Evolutionary conservation across 2,888 invertebrate genomes (phyloP).

Genomic region (Philonicus albiceps): DNA sequence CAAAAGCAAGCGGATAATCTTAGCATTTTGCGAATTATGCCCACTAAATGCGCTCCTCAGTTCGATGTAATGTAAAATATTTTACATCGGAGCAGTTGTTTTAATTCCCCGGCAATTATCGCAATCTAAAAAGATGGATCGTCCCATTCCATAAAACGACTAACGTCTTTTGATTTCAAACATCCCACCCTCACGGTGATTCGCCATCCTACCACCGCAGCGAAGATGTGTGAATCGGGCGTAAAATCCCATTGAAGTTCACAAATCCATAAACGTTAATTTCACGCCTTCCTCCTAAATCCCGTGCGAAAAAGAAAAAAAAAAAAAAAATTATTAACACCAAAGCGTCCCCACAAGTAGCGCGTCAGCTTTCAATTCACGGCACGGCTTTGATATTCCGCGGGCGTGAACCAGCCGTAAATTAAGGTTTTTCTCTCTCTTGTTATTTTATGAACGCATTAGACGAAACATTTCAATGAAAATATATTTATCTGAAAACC

Average conservation of each 20-base stretch:
- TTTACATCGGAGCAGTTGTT: neutral
- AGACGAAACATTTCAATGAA: constrained; percentile 41
- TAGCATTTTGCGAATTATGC: neutral
- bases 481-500: constrained; percentile 34
- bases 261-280: neutral
- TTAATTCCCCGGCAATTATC: neutral
- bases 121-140: neutral
- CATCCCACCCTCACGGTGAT: neutral
- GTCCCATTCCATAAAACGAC: neutral
- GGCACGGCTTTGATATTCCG: constrained; percentile 11
- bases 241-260: neutral
- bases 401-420: constrained; percentile 19
- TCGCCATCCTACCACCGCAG: neutral
- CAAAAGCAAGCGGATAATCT: neutral
- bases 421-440: constrained; percentile 25
- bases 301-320: neutral
- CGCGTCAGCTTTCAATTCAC: constrained; percentile 25
- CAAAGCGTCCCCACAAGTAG: neutral
- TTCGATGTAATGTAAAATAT: neutral
- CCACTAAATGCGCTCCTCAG: neutral
- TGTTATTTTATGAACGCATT: constrained; percentile 31
- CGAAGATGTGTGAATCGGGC: neutral
- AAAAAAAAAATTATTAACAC: neutral
- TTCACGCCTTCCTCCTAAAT: neutral
- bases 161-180: neutral